Evolutionary conservation across 2,113 vertebrate species (phyloP).

Genomic region (Cyprinodon tularosa): DNA sequence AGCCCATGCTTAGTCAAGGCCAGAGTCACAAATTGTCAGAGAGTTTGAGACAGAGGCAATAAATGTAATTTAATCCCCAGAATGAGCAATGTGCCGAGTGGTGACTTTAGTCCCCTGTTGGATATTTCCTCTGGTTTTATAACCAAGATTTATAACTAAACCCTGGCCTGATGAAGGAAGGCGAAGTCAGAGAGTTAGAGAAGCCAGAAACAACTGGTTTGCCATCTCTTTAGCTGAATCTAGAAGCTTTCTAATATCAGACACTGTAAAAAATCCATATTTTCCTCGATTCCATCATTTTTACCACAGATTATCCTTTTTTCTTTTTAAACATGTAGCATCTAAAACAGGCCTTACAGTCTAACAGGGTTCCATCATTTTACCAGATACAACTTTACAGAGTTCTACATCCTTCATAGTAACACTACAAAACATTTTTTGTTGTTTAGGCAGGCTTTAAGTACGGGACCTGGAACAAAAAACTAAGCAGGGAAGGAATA

Average conservation of each 20-base stretch:
- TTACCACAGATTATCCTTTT: background rate
- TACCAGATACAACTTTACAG: too few species aligned
- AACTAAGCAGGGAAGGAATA: too few species aligned
- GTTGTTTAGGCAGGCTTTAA: too few species aligned
- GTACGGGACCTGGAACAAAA: too few species aligned
- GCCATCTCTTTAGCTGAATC: too few species aligned
- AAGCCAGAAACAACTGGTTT: background rate
- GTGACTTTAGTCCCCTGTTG: constrained; percentile 30
- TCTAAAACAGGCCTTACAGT: background rate
- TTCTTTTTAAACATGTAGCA: background rate
- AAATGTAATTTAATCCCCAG: constrained; percentile 42
- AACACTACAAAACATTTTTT: too few species aligned
- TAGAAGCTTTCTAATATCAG: too few species aligned
- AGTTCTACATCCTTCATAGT: too few species aligned
- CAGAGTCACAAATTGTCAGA: constrained; percentile 43
- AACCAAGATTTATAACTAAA: background rate
- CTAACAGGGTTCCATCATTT: background rate
- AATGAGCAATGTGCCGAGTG: constrained; percentile 36
- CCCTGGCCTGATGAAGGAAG: background rate
- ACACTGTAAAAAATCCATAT: background rate
- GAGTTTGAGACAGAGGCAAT: background rate
- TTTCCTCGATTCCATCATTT: background rate
- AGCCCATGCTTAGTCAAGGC: constrained; percentile 9
- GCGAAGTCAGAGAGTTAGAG: background rate
- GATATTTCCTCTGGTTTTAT: constrained; percentile 16